phyloP scores from a whole-genome alignment of 1,140 invertebrate species.

The Drosophila albomicans region DNA sequence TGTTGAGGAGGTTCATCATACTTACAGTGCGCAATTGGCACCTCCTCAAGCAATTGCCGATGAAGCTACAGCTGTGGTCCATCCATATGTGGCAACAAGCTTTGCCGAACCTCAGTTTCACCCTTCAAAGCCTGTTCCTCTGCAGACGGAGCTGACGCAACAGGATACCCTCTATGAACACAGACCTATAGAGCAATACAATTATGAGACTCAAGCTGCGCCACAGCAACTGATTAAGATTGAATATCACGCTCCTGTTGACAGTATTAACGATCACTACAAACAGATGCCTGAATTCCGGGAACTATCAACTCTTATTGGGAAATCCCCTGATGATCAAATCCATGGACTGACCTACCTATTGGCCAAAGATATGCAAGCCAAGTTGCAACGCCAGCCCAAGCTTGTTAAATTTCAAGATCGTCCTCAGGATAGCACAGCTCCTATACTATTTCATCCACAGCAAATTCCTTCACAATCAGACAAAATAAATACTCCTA shows the following conservation, averaged over 20 bases:
- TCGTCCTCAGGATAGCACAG: constrained; percentile 71
- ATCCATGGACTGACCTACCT: constrained; percentile 81
- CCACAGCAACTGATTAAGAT: constrained; percentile 71
- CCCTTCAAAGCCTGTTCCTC: constrained; percentile 71
- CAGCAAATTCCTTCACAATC: constrained; percentile 19
- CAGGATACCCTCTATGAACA: constrained; percentile 43
- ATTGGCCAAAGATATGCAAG: constrained; percentile 81
- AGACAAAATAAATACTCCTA: not conserved
- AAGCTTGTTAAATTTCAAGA: constrained; percentile 43
- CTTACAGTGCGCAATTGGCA: constrained; percentile 56
- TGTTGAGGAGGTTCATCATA: constrained; percentile 64
- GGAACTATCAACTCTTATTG: constrained; percentile 74
- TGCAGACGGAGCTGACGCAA: constrained; percentile 45
- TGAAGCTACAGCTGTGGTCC: not conserved
- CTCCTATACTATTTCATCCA: constrained; percentile 77
- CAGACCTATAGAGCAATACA: constrained; percentile 50
- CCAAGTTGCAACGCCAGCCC: constrained; percentile 69
- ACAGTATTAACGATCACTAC: constrained; percentile 70
- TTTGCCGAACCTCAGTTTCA: constrained; percentile 51
- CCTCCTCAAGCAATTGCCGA: constrained; percentile 4
- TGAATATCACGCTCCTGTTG: constrained; percentile 69
- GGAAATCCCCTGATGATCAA: constrained; percentile 82
- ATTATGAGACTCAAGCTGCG: constrained; percentile 57
- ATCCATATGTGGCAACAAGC: constrained; percentile 27
- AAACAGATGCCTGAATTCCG: constrained; percentile 74